These are phyloP conservation scores for Volucella zonaria DNA, from an alignment of 2,888 invertebrate species.

Conservation along the genomic window DNA sequence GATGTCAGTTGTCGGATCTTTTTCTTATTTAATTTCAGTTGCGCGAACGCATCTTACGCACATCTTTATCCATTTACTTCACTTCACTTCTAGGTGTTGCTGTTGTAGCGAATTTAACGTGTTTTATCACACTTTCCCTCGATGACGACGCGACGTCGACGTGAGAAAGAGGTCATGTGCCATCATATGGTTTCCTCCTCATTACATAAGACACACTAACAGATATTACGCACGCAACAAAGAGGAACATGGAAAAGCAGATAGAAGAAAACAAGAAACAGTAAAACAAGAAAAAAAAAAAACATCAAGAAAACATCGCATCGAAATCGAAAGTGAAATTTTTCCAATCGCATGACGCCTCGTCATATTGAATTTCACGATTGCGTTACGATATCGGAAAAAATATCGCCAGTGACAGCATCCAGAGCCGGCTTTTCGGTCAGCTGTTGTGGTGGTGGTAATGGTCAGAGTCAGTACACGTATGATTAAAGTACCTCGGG, in stretches of 20 bases:
- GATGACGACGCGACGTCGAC: background rate
- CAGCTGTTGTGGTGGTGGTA: background rate
- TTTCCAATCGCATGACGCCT: conserved; percentile 46
- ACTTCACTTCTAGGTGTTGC: background rate
- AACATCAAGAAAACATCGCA: conserved; percentile 4
- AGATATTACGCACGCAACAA: conserved; percentile 57
- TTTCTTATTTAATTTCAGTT: conserved; percentile 25
- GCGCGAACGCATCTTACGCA: conserved; percentile 49
- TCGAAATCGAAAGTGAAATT: conserved; percentile 56
- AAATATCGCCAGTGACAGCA: conserved; percentile 43
- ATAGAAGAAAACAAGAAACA: background rate
- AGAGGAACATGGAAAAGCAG: conserved; percentile 32
- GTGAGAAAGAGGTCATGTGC: conserved; percentile 69
- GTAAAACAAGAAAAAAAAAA: background rate
- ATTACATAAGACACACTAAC: conserved; percentile 64
- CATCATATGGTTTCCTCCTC: conserved; percentile 65
- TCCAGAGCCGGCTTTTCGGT: conserved; percentile 5
- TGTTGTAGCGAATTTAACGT: conserved; percentile 14
- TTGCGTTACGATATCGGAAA: conserved; percentile 34
- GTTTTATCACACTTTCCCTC: conserved; percentile 50
- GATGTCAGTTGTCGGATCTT: conserved; percentile 1
- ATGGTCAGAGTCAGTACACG: background rate
- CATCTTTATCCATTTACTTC: conserved; percentile 25
- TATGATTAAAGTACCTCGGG: background rate
- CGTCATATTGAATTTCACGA: conserved; percentile 51